A percentile compares a stretch with the other conserved stretches of the same genome.
Evolutionary conservation across 2,797 vertebrate species (phyloP).

Genomic region (Yasuhikotakia modesta): DNA sequence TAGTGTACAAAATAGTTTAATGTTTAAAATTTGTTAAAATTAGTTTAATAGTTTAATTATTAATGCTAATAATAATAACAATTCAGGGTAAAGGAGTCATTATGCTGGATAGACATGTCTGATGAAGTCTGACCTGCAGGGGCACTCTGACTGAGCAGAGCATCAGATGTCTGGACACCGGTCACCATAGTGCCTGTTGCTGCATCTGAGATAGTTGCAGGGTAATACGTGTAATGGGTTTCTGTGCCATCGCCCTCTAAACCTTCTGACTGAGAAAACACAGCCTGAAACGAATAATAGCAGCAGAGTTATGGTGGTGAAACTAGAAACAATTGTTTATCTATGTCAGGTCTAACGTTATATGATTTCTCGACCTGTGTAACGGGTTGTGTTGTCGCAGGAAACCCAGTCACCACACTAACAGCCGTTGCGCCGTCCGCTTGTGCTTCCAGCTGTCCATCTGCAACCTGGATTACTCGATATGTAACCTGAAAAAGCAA

Average conservation of each 20-base stretch:
- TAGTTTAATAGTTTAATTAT: no score
- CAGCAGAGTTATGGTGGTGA: conserved; percentile 69
- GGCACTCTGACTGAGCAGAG: conserved; percentile 85
- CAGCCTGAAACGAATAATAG: conserved; percentile 80
- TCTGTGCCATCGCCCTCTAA: conserved; percentile 79
- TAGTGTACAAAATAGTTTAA: no score
- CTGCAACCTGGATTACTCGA: conserved; percentile 89
- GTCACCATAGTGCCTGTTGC: conserved; percentile 81
- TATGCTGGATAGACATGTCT: conserved; percentile 77
- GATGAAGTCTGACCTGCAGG: conserved; percentile 76
- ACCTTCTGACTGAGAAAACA: conserved; percentile 79
- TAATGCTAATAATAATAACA: background rate
- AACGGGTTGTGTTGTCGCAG: conserved; percentile 78
- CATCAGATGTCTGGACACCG: conserved; percentile 87
- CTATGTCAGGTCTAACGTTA: background rate
- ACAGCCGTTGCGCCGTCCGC: conserved; percentile 86
- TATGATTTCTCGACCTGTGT: conserved; percentile 50
- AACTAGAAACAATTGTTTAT: background rate
- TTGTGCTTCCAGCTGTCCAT: conserved; percentile 90
- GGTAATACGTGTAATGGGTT: conserved; percentile 95
- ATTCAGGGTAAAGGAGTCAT: background rate
- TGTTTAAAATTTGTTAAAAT: no score
- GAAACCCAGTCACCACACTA: conserved; percentile 91
- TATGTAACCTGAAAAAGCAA: background rate
- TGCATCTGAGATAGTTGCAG: conserved; percentile 81